phyloP scores from a whole-genome alignment of 1,140 invertebrate genomes.

The Homalodisca vitripennis region DNA sequence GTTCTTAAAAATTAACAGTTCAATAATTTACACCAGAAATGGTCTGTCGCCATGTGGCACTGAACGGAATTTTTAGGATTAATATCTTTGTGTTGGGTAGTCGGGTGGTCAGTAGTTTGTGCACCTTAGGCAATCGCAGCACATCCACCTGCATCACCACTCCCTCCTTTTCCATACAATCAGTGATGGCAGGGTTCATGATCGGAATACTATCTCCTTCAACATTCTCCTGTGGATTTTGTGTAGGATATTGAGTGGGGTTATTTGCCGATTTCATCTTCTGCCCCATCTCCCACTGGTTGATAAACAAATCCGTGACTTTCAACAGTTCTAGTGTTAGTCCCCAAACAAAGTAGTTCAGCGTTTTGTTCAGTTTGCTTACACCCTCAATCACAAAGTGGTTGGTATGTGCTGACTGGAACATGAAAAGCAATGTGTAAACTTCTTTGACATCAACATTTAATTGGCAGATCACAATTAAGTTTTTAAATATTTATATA shows the following conservation, averaged over 20 bases:
- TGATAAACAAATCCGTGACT: conserved; percentile 75
- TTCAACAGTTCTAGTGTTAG: conserved; percentile 74
- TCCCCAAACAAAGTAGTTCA: conserved; percentile 77
- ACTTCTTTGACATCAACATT: no score
- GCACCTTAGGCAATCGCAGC: conserved; percentile 69
- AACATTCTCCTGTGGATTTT: conserved; percentile 44
- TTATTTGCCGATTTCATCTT: conserved; percentile 28
- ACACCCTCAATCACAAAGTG: conserved; percentile 74
- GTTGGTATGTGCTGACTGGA: conserved; percentile 76
- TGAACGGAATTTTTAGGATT: conserved; percentile 76
- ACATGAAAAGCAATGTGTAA: no score
- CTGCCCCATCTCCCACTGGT: conserved; percentile 56
- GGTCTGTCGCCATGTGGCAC: conserved; percentile 64
- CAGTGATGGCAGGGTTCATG: conserved; percentile 61
- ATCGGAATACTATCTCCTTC: conserved; percentile 74
- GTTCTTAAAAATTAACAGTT: no score
- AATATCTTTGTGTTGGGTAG: conserved; percentile 67
- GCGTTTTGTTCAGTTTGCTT: conserved; percentile 62
- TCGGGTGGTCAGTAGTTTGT: conserved; percentile 63
- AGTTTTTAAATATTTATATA: no score
- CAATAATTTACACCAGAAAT: no score
- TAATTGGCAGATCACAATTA: no score
- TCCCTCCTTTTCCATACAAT: conserved; percentile 20
- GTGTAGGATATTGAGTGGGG: not conserved
- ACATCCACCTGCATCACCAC: conserved; percentile 65